Evolutionary conservation across 2,888 invertebrate species (phyloP), one percentile per base, ranked within the genome.

Genomic region (Allophyes oxyacanthae): DNA sequence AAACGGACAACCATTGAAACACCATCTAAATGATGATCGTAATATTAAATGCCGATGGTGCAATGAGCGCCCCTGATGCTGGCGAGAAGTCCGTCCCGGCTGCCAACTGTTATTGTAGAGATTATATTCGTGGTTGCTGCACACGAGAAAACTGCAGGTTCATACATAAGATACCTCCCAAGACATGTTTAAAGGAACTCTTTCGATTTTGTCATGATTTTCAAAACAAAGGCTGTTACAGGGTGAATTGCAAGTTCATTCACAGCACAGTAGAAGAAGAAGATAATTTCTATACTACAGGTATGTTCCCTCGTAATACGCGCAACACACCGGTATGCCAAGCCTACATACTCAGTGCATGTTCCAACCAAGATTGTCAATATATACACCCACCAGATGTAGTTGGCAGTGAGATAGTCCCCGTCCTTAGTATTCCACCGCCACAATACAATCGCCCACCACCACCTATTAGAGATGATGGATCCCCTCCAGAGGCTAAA

Each of bases 201-300:
- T 91, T 94, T 75, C 87, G 92, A 34, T 95, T 95, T 76, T 95
- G 95, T 74, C 95, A 95, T 77, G 95, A 95, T 75, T 95, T 86
- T 79, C 97, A 97, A 89, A 97, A 97, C 84, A 96, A 96, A 79
- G 96, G 96, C 67, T 94, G 95, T 64, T 95, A 96, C 55, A 92
- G 95, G 76, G 84, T 88, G 8, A 95, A 95, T 72, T 97, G 97
- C 83, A 95, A 95, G 75, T 97, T 96, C 83, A 89, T 96, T 51
- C 97, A 97, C 83, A 95, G 96, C 77, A 94, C 95, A 6, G 88
- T 95, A 44, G 96, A 96, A 78, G 96, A 97, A 45, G 96, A 97
- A 84, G 96, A 96, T 61, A 94, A 94, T 61, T 97, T 96, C 81
- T 97, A 95, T 74, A 86, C 90, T 56, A 94, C 94, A 46, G 96